A percentile compares a stretch with the other conserved stretches of the same genome.
These are phyloP conservation scores for Thumatha senex DNA, from an alignment of 2,888 invertebrate species.

Conservation along the genomic window DNA sequence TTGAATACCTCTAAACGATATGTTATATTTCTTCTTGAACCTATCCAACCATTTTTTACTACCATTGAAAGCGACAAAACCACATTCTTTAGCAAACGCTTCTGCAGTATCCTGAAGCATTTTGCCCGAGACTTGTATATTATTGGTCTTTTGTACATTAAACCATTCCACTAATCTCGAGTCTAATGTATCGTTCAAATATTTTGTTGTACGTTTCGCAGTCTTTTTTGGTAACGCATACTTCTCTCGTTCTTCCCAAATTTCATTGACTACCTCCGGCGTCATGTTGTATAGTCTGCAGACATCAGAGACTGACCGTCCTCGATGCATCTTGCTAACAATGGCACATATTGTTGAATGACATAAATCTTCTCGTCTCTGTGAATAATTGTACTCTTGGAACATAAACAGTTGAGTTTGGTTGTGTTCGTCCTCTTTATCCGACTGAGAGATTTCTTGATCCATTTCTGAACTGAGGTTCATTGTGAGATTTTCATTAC, in stretches of 20 bases:
- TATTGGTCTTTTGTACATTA: constrained; percentile 35
- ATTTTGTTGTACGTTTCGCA: constrained; percentile 34
- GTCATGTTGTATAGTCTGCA: constrained; percentile 47
- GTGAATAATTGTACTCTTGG: constrained; percentile 10
- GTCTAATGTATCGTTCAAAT: constrained; percentile 49
- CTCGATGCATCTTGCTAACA: constrained; percentile 55
- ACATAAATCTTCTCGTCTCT: constrained; percentile 39
- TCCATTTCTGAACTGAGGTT: constrained; percentile 21
- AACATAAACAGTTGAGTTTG: constrained; percentile 18
- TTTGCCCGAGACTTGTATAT: constrained; percentile 46
- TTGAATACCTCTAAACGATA: constrained; percentile 36
- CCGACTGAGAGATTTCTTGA: constrained; percentile 30
- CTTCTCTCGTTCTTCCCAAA: constrained; percentile 54
- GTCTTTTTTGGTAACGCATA: constrained; percentile 42
- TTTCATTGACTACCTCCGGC: constrained; percentile 46
- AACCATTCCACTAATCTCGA: constrained; percentile 47
- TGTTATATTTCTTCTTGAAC: constrained; percentile 51
- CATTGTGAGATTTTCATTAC: neutral
- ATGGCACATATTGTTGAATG: constrained; percentile 47
- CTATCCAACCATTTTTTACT: constrained; percentile 57
- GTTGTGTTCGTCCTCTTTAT: constrained; percentile 19
- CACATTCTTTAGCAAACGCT: constrained; percentile 47
- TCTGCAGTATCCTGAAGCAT: constrained; percentile 52
- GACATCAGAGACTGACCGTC: constrained; percentile 45
- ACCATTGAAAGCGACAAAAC: constrained; percentile 51